phyloP scores from a whole-genome alignment of 2,797 vertebrate genomes.

The Poeciliopsis gracilis region DNA sequence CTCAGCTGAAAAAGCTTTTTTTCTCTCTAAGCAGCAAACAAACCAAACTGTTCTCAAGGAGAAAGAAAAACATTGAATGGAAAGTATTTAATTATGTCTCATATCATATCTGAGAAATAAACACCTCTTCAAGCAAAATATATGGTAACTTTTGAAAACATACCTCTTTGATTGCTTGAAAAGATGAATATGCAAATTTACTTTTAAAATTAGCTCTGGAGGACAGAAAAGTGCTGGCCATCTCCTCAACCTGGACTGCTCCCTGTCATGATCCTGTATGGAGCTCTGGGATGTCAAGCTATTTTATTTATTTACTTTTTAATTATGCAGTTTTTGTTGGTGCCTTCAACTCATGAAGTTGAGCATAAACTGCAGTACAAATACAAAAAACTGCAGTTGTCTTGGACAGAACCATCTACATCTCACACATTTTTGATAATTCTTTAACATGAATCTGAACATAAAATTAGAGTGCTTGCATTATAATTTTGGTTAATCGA shows the following conservation, averaged over 20 bases:
- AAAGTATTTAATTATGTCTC: background rate
- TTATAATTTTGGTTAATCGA: too few species aligned
- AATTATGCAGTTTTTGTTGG: background rate
- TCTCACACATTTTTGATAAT: too few species aligned
- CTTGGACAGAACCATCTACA: too few species aligned
- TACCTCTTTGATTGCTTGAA: background rate
- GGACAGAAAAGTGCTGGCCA: background rate
- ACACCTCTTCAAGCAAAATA: background rate
- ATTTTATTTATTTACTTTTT: background rate
- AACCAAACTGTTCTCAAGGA: conserved; percentile 6
- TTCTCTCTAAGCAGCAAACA: conserved; percentile 31
- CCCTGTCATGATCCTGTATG: background rate
- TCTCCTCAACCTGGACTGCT: background rate
- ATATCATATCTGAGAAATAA: conserved; percentile 5
- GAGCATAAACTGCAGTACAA: background rate
- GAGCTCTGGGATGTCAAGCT: background rate
- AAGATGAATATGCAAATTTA: background rate
- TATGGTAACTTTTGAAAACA: background rate
- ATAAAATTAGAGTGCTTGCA: too few species aligned
- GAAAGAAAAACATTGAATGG: background rate
- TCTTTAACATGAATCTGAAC: too few species aligned
- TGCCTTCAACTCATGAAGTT: background rate
- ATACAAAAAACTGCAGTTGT: too few species aligned
- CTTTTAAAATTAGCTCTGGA: background rate
- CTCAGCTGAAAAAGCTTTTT: conserved; percentile 27